Evolutionary conservation across 2,888 invertebrate genomes (phyloP).

Genomic region (Eilema griseolum): DNA sequence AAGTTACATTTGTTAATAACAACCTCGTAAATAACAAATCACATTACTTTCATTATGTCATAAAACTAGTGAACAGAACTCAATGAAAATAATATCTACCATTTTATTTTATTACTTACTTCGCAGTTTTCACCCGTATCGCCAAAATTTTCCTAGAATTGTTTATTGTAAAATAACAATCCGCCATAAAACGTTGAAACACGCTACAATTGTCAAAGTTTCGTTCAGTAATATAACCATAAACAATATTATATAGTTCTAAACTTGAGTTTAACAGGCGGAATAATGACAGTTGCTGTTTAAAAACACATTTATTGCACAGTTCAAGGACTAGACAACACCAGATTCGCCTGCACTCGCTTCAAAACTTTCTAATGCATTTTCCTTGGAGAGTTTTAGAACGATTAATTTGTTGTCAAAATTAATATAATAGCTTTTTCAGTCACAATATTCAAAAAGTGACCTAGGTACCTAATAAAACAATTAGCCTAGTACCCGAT

Average conservation of each 20-base stretch:
- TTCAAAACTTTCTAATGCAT: neutral
- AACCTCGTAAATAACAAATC: conserved; percentile 24
- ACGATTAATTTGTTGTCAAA: neutral
- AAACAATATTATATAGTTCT: conserved; percentile 25
- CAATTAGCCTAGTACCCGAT: no score
- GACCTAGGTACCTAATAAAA: no score
- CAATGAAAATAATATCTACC: conserved; percentile 39
- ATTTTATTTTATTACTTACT: conserved; percentile 26
- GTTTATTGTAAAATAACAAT: conserved; percentile 33
- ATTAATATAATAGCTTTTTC: neutral
- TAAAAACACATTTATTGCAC: neutral
- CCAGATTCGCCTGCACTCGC: neutral
- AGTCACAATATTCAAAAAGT: no score
- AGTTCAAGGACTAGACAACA: conserved; percentile 1
- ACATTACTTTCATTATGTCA: conserved; percentile 42
- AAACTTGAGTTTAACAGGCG: conserved; percentile 22
- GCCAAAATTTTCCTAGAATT: conserved; percentile 19
- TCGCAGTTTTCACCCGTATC: conserved; percentile 24
- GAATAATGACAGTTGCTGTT: neutral
- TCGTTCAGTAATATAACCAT: conserved; percentile 15
- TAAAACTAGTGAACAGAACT: conserved; percentile 34
- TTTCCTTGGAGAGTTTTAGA: neutral
- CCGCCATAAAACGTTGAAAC: conserved; percentile 27
- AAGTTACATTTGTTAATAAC: conserved; percentile 7
- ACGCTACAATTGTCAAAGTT: conserved; percentile 32